Evolutionary conservation across 2,888 invertebrate species (phyloP).

Genomic region (Chorisops tibialis): DNA sequence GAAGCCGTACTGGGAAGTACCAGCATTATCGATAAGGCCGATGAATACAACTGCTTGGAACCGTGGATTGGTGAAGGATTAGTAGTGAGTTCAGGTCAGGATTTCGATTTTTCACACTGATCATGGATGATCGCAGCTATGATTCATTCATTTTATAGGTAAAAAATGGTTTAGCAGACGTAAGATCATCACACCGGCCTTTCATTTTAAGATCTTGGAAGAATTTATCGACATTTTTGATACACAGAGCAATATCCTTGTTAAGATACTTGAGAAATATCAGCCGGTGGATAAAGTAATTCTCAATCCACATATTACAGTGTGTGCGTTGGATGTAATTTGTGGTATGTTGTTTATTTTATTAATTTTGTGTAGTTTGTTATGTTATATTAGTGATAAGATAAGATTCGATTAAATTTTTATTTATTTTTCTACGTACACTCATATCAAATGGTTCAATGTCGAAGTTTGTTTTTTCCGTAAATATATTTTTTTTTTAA

Average conservation of each 20-base stretch:
- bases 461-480: too few relatives aligned
- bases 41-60: slow-evolving; percentile 52
- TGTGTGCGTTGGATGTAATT: slow-evolving; percentile 41
- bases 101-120: too few relatives aligned
- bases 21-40: slow-evolving; percentile 55
- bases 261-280: slow-evolving; percentile 47
- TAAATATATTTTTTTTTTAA: too few relatives aligned
- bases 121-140: not conserved
- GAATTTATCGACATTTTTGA: slow-evolving; percentile 67
- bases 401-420: not conserved
- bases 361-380: too few relatives aligned
- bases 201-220: slow-evolving; percentile 72
- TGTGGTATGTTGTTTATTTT: slow-evolving; percentile 55
- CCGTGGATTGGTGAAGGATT: slow-evolving; percentile 59
- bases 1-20: slow-evolving; percentile 42
- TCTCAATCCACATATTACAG: slow-evolving; percentile 56
- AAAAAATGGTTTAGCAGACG: slow-evolving; percentile 63
- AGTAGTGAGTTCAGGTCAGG: slow-evolving; percentile 50
- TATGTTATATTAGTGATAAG: not conserved
- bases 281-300: slow-evolving; percentile 52
- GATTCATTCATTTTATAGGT: slow-evolving; percentile 31
- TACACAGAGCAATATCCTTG: slow-evolving; percentile 56
- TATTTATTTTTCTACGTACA: slow-evolving; percentile 61
- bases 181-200: slow-evolving; percentile 70
- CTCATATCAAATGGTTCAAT: slow-evolving; percentile 30